Evolutionary conservation across 2,888 invertebrate genomes (phyloP).

Genomic region (Uloborus plumipes): DNA sequence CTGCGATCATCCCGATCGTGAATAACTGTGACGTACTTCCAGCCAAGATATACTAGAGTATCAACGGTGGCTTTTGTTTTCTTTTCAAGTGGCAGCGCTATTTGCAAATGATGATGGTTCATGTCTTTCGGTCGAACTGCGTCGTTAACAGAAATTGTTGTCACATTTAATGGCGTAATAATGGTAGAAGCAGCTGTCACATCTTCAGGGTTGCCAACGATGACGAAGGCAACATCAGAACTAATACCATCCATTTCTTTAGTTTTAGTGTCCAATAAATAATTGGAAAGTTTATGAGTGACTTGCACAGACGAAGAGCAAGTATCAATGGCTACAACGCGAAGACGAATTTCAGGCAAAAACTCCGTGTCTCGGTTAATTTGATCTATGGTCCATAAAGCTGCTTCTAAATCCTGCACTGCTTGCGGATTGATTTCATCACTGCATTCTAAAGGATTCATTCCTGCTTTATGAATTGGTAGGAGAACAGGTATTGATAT

Average conservation of each 20-base stretch:
- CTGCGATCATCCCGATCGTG: slow-evolving; percentile 62
- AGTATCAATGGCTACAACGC: slow-evolving; percentile 61
- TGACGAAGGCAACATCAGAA: slow-evolving; percentile 46
- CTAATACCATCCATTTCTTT: slow-evolving; percentile 34
- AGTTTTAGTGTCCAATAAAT: slow-evolving; percentile 44
- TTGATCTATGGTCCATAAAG: slow-evolving; percentile 70
- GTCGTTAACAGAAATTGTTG: slow-evolving; percentile 59
- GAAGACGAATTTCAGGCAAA: slow-evolving; percentile 59
- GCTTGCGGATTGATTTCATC: slow-evolving; percentile 67
- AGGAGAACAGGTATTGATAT: slow-evolving; percentile 64
- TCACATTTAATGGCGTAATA: slow-evolving; percentile 58
- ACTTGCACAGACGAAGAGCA: slow-evolving; percentile 64
- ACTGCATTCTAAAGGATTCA: slow-evolving; percentile 69
- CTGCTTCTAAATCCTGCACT: slow-evolving; percentile 71
- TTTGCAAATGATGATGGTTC: slow-evolving; percentile 66
- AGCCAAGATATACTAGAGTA: slow-evolving; percentile 70
- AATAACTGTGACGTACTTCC: slow-evolving; percentile 72
- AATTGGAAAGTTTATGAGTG: slow-evolving; percentile 61
- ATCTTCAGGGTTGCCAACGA: slow-evolving; percentile 40
- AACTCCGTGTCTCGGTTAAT: slow-evolving; percentile 66
- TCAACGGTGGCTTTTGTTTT: slow-evolving; percentile 70
- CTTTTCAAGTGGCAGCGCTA: slow-evolving; percentile 67
- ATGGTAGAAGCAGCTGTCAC: slow-evolving; percentile 41
- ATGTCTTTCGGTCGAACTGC: slow-evolving; percentile 66
- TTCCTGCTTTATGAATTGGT: slow-evolving; percentile 70